Percentiles rank a stretch among this genome's conserved stretches.
Evolutionary conservation across 2,797 vertebrate genomes (phyloP).

Genomic region (Bryconaethiops microstoma): DNA sequence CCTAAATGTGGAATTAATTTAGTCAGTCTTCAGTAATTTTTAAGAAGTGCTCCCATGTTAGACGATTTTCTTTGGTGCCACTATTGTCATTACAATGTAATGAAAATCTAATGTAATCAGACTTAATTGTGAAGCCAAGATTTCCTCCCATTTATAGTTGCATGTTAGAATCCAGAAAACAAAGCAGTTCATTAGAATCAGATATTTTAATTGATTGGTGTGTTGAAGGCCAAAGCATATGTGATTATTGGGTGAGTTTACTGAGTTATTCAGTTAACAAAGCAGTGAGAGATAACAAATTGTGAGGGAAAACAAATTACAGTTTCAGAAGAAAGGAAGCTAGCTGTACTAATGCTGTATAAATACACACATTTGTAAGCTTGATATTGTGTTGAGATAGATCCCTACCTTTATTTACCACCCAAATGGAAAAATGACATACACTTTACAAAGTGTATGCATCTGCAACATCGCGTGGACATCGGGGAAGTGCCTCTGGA

Average conservation of each 20-base stretch:
- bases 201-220: slow-evolving; percentile 50
- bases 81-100: slow-evolving; percentile 55
- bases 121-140: slow-evolving; percentile 68
- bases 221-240: not conserved
- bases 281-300: not conserved
- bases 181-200: slow-evolving; percentile 55
- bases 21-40: slow-evolving; percentile 61
- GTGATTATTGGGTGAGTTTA: not conserved
- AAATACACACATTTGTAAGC: too few species aligned
- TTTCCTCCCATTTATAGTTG: slow-evolving; percentile 64
- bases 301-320: too few species aligned
- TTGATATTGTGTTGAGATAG: too few species aligned
- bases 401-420: not conserved
- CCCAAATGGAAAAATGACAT: not conserved
- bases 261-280: not conserved
- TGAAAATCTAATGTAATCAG: slow-evolving; percentile 74
- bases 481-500: too few species aligned
- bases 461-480: too few species aligned
- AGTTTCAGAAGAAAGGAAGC: too few species aligned
- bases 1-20: slow-evolving; percentile 71
- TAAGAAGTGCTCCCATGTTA: slow-evolving; percentile 57
- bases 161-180: slow-evolving; percentile 46
- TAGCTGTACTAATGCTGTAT: too few species aligned
- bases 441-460: too few species aligned
- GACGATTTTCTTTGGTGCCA: slow-evolving; percentile 67